A percentile compares a stretch with the other conserved stretches of the same genome.
phyloP scores from a whole-genome alignment of 2,888 invertebrate genomes.

The Drosophila neutralis region DNA sequence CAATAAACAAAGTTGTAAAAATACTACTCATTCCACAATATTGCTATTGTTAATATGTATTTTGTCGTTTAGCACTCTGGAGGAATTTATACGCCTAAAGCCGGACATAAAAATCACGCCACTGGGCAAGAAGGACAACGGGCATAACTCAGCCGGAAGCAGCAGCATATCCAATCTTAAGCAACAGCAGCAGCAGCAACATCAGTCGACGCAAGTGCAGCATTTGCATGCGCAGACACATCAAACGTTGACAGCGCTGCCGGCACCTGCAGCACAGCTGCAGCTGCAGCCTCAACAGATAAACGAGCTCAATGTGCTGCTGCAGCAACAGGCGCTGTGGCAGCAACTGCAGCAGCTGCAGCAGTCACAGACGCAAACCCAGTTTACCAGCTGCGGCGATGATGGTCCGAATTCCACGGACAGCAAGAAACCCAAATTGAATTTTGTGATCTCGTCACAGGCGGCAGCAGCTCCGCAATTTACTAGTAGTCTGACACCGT shows the following conservation, averaged over 20 bases:
- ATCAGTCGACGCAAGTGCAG: slow-evolving; percentile 46
- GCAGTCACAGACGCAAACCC: slow-evolving; percentile 54
- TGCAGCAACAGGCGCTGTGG: slow-evolving; percentile 66
- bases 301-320: slow-evolving; percentile 63
- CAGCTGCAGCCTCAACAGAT: slow-evolving; percentile 75
- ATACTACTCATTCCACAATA: not conserved
- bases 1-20: not conserved
- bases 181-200: slow-evolving; percentile 36
- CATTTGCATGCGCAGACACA: slow-evolving; percentile 48
- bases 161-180: slow-evolving; percentile 15
- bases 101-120: slow-evolving; percentile 84
- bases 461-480: slow-evolving; percentile 44
- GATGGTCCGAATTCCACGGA: slow-evolving; percentile 64
- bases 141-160: slow-evolving; percentile 1
- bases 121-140: slow-evolving; percentile 62
- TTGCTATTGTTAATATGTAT: not conserved
- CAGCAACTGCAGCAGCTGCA: slow-evolving; percentile 70
- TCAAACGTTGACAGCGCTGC: slow-evolving; percentile 46
- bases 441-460: slow-evolving; percentile 83
- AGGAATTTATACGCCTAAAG: slow-evolving; percentile 83
- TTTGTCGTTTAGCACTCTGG: slow-evolving; percentile 72
- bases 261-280: slow-evolving; percentile 51
- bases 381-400: slow-evolving; percentile 40
- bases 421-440: slow-evolving; percentile 83
- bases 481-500: slow-evolving; percentile 37